Evolutionary conservation across 2,797 vertebrate species (phyloP).

Genomic region (Calcarius lapponicus): DNA sequence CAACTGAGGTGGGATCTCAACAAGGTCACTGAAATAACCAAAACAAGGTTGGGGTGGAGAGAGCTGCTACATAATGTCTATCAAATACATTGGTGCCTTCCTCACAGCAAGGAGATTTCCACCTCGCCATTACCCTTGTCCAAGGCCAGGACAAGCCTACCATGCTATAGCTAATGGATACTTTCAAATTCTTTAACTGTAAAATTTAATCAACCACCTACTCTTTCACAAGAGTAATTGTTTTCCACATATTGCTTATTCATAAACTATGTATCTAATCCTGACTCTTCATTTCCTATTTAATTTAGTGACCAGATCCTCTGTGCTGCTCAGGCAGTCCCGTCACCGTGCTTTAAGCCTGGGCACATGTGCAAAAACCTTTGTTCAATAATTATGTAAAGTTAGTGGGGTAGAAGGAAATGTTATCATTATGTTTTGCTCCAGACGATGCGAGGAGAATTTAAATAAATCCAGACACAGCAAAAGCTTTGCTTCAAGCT

Average conservation of each 20-base stretch:
- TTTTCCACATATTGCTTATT: constrained; percentile 7
- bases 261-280: constrained; percentile 34
- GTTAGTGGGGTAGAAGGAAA: constrained; percentile 67
- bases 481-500: constrained; percentile 59
- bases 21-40: neutral
- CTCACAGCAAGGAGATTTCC: neutral
- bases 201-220: neutral
- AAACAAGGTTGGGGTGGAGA: neutral
- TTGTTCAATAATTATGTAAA: constrained; percentile 57
- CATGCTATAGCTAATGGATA: neutral
- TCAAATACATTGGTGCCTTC: neutral
- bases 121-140: neutral
- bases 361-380: constrained; percentile 8
- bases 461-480: constrained; percentile 64
- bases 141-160: neutral
- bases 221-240: neutral
- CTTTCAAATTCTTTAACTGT: neutral
- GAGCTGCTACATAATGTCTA: neutral
- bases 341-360: constrained; percentile 15
- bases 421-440: constrained; percentile 67
- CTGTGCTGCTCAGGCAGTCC: constrained; percentile 2
- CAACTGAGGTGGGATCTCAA: neutral
- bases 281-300: constrained; percentile 26
- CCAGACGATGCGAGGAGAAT: constrained; percentile 51
- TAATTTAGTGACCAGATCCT: neutral